Evolutionary conservation across 2,888 invertebrate genomes (phyloP), one percentile per base, ranked within the genome.

Genomic region (Morinoia aosen): DNA sequence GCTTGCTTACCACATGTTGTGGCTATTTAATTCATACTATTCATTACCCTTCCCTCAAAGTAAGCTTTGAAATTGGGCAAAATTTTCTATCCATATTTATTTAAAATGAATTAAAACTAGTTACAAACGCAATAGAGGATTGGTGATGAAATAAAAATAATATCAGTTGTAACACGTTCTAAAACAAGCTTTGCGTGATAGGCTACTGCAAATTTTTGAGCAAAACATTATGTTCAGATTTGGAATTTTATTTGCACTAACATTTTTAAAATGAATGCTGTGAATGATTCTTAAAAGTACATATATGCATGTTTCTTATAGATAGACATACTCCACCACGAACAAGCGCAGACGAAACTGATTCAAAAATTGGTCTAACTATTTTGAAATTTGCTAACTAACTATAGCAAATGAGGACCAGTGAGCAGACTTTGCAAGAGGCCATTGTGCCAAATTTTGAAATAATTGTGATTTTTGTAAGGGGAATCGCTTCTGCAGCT

Each of bases 331-430:
- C 33, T 76, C 76, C 10, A 25, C 25, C 33, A 25, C 2, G 0
- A 76, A 14, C 76, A 76, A 33, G 76, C 25, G 90, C 90, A 14
- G 48, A 57, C 93, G 93, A 93, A 93, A 57, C 93, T 25, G 39
- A 48, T 57, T 56, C 1, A 57, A 93, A 93, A 93, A 93, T 57
- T 56, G 93, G n/a, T 33, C 33, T 39, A 93, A 93, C 11, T 93
- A 93, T 93, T 93, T 93, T 57, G 93, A 93, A 93, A 93, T 57
- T 56, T 33, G 57, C 93, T 93, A 93, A 93, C 93, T 93, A 93
- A 48, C 93, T 93, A 57, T 57, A 57, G 93, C 93, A 93, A 93
- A 93, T 93, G 93, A 93, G 93, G 93, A 93, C 57, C 57, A 93
- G n/a, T 40, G 90, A 93, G 93, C 93, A 57, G 93, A 57, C 93